phyloP scores from a whole-genome alignment of 1,140 invertebrate genomes.

The Bombus sibiricus region DNA sequence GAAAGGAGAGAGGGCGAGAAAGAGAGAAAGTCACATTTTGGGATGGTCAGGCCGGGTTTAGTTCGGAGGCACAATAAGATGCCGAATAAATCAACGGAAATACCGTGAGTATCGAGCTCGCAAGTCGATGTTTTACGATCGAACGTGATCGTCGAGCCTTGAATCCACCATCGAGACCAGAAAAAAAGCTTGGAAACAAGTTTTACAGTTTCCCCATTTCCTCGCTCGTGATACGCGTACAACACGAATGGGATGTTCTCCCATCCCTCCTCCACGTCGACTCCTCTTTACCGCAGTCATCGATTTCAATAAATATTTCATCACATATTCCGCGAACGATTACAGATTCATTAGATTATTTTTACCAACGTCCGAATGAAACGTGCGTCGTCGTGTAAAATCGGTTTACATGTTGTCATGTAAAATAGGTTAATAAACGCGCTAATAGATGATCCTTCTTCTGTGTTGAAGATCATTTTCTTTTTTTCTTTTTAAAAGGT shows the following conservation, averaged over 20 bases:
- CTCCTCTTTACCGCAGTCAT: too few species aligned
- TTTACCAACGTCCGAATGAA: slow-evolving; percentile 4
- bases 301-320: slow-evolving; percentile 18
- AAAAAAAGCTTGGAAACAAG: too few species aligned
- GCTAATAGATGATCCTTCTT: background rate
- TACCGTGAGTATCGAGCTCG: slow-evolving; percentile 50
- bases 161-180: background rate
- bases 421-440: slow-evolving; percentile 26
- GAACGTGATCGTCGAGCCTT: slow-evolving; percentile 6
- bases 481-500: background rate
- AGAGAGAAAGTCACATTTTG: slow-evolving; percentile 55
- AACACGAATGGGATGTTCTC: too few species aligned
- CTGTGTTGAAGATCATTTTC: background rate
- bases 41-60: slow-evolving; percentile 50
- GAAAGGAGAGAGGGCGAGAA: slow-evolving; percentile 20
- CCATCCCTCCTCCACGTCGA: too few species aligned
- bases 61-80: slow-evolving; percentile 63
- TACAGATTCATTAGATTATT: slow-evolving; percentile 27
- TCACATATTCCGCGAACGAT: background rate
- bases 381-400: background rate
- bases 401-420: background rate
- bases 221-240: background rate
- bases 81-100: slow-evolving; percentile 66
- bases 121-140: slow-evolving; percentile 50
- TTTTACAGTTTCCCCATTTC: slow-evolving; percentile 18